Evolutionary conservation across 1,140 invertebrate genomes (phyloP), one percentile per base, ranked within the genome.

Genomic region (Coptotermes formosanus): DNA sequence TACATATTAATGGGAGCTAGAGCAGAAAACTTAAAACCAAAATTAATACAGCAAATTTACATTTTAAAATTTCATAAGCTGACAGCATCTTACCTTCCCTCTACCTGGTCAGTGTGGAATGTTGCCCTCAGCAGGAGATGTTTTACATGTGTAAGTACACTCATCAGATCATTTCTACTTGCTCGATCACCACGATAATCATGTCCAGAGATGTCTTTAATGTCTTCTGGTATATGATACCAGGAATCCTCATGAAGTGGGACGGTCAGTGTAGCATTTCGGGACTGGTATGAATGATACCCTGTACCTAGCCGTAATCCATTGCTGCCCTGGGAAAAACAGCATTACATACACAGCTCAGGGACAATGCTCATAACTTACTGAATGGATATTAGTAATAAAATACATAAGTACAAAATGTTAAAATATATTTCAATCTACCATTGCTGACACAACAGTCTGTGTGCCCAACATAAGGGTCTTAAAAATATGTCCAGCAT

Each of bases 21-120:
- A 19, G 52, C 14, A 21, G 14, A 19, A 55, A 55, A 19, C 19
- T 55, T 19, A 12, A 21, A 55, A 21, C 52, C 52, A 12, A 21
- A 55, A 55, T 55, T 12, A 55, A 4, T 55, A 21, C 14, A 55
- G 52, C 14, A 55, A 55, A 19, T 55, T 55, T 55, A 21, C 19
- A 16, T 19, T 55, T 19, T 19, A 4, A 19, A 55, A 55, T 55
- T 55, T 21, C 14, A 19, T 21, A 55, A 19, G 19, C n/a, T 55
- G 83, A 45, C 0, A 48, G 85, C 81, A 19, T 90, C 91, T 89
- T 88, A 95, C 94, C 92, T 94, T 69, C 95, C 96, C 92, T 98
- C 97, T 86, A 97, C 95, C 92, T 99, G 98, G 90, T 98, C 97
- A 0, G 96, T 97, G 90, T 99, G 97, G 91, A 96, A 99, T 85